Percentiles rank a stretch among this genome's conserved stretches.
Conservation (phyloP, 2,888 invertebrate genomes). For the Hypselothyrea guttata region DNA sequence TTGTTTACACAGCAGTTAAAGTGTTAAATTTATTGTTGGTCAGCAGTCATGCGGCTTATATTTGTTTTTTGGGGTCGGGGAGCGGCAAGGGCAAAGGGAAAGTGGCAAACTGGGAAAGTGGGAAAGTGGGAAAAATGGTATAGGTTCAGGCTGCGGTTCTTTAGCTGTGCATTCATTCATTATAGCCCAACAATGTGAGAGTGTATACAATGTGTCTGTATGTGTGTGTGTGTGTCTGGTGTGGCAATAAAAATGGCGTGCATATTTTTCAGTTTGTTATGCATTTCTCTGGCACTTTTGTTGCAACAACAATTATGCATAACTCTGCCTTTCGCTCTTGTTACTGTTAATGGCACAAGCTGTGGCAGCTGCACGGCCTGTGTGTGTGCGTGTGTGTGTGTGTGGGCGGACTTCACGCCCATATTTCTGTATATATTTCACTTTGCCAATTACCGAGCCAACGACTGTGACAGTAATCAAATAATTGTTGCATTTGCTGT, state of each 20-base stretch:
- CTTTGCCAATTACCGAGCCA: slow-evolving; percentile 60
- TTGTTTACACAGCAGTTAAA: slow-evolving; percentile 70
- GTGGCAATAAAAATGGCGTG: slow-evolving; percentile 74
- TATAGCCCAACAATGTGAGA: slow-evolving; percentile 46
- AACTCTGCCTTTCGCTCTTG: slow-evolving; percentile 35
- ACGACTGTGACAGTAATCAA: slow-evolving; percentile 71
- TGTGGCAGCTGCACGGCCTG: slow-evolving; percentile 26
- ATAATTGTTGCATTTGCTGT: slow-evolving; percentile 71
- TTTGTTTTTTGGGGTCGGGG: slow-evolving; percentile 65
- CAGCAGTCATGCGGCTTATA: slow-evolving; percentile 64
- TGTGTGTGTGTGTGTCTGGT: slow-evolving; percentile 42
- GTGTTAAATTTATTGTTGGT: slow-evolving; percentile 74
- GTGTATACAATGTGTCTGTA: slow-evolving; percentile 6
- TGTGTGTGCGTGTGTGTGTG: slow-evolving; percentile 14
- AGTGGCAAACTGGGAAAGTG: background rate
- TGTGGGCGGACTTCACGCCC: slow-evolving; percentile 12
- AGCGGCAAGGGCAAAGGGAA: slow-evolving; percentile 28
- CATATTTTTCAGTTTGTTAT: slow-evolving; percentile 75
- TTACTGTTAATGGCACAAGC: slow-evolving; percentile 53
- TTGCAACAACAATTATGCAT: slow-evolving; percentile 76
- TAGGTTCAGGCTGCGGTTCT: slow-evolving; percentile 70
- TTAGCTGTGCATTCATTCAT: slow-evolving; percentile 73
- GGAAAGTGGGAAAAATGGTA: background rate
- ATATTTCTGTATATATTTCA: slow-evolving; percentile 59
- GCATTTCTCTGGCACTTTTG: slow-evolving; percentile 72